Base-by-base conservation (phyloP, 2,888 invertebrate species). In the Hemithea aestivaria region DNA sequence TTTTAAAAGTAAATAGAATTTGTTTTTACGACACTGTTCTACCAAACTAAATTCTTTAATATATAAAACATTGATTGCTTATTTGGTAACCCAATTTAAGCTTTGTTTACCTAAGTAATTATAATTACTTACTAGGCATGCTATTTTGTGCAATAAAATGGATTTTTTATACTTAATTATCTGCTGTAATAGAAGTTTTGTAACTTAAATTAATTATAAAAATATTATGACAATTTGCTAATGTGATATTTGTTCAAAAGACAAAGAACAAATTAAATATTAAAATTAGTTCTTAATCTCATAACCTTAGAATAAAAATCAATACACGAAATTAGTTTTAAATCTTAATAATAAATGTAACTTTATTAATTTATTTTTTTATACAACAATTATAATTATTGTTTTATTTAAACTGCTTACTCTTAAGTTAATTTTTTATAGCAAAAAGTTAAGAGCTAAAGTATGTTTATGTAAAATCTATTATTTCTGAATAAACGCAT, bases 361-460 rank as follows among this genome's bases (percentile, higher is more conserved):
- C 16, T 16, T 16, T 16, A 16, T 4, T 16, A 16, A 16, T 16
- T 16, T 16, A 16, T 16, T 16, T 16, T n/a, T n/a, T n/a, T n/a
- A n/a, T n/a, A n/a, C n/a, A n/a, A 16, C 16, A 16, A n/a, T 11
- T 16, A n/a, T 20, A 8, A 50, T 58, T 66, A 64, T 57, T 66
- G 58, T 58, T 54, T 34, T 51, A 51, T 42, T 48, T 58, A 58
- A 80, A 77, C 81, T 78, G 65, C 81, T 75, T 67, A 71, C 81
- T 82, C 82, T 84, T 83, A 69, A 59, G 54, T 59, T n/a, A n/a
- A 60, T 56, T 60, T 73, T 62, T 66, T 57, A 58, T 60, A 42
- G 53, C 60, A 73, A 78, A 74, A 59, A 62, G 61, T 66, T 79
- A 83, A 83, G 83, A 80, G 80, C 44, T 71, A 71, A 62, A 62